phyloP scores from a whole-genome alignment of 1,140 invertebrate species.

The Chrysomallon squamiferum region DNA sequence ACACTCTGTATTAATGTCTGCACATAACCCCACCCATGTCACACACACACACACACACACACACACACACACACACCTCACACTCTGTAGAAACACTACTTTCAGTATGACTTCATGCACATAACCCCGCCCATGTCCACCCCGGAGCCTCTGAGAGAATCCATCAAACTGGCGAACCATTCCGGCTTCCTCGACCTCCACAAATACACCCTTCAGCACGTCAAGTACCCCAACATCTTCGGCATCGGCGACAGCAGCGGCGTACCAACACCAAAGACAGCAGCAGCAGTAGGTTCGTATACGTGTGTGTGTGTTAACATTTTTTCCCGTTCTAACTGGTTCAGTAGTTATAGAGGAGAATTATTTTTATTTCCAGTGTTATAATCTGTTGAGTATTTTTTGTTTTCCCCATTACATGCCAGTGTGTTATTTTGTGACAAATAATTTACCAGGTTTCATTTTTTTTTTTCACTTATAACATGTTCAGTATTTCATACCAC shows the following conservation, averaged over 20 bases:
- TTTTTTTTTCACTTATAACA: too few relatives aligned
- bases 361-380: not conserved
- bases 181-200: constrained; percentile 81
- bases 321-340: not conserved
- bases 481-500: too few relatives aligned
- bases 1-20: too few relatives aligned
- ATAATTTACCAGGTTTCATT: too few relatives aligned
- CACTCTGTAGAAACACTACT: too few relatives aligned
- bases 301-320: too few relatives aligned
- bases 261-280: constrained; percentile 94
- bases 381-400: too few relatives aligned
- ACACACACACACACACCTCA: too few relatives aligned
- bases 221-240: constrained; percentile 85
- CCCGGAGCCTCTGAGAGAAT: constrained; percentile 71
- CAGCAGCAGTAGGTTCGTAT: constrained; percentile 84
- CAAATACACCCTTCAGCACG: constrained; percentile 82
- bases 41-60: not conserved
- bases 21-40: not conserved
- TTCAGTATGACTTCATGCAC: constrained; percentile 88
- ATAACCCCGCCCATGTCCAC: constrained; percentile 89
- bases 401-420: not conserved
- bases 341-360: not conserved
- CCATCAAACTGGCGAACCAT: constrained; percentile 65
- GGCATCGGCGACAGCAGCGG: constrained; percentile 92
- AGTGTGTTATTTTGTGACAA: too few relatives aligned